Percentiles rank a stretch among this genome's conserved stretches.
phyloP scores from a whole-genome alignment of 2,113 vertebrate species.

The Pimephales promelas region DNA sequence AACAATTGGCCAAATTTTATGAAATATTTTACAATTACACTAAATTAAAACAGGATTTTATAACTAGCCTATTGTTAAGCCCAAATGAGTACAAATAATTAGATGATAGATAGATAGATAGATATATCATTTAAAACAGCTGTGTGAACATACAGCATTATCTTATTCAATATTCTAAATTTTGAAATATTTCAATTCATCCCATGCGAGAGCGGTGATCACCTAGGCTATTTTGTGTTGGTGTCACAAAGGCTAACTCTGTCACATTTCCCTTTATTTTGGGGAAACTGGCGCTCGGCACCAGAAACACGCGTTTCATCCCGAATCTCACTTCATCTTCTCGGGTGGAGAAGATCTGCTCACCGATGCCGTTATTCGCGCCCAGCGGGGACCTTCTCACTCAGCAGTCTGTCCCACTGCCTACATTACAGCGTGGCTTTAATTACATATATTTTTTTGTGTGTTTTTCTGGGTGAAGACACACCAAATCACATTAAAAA shows the following conservation, averaged over 20 bases:
- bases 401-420: conserved; percentile 39
- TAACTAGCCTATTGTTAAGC: too few relatives aligned
- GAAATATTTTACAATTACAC: not conserved
- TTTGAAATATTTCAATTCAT: not conserved
- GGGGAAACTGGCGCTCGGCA: conserved; percentile 47
- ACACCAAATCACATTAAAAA: not conserved
- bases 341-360: conserved; percentile 40
- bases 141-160: not conserved
- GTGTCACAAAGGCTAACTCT: too few relatives aligned
- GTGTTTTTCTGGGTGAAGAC: conserved; percentile 11
- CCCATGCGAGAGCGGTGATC: not conserved
- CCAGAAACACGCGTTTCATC: conserved; percentile 30
- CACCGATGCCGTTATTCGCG: conserved; percentile 52
- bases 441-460: not conserved
- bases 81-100: not conserved
- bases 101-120: not conserved
- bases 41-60: too few relatives aligned
- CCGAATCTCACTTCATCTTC: conserved; percentile 15
- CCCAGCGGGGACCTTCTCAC: conserved; percentile 57
- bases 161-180: not conserved
- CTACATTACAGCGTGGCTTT: conserved; percentile 54
- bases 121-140: not conserved
- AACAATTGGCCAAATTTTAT: not conserved
- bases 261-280: conserved; percentile 25
- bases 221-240: not conserved